Base-by-base conservation (phyloP, 2,113 vertebrate species). In the Pygoscelis antarcticus region DNA sequence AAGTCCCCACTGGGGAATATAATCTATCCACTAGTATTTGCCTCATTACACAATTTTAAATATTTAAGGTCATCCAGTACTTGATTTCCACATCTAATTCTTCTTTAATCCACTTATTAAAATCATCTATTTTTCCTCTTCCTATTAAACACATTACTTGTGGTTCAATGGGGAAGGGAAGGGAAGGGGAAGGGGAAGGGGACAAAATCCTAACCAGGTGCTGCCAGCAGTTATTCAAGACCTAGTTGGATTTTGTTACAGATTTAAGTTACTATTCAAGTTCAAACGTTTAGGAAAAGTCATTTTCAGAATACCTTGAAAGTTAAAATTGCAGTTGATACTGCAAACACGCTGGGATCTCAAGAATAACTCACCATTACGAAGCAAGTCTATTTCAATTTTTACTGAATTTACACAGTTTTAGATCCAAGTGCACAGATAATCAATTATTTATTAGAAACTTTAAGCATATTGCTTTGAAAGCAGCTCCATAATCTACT, bases 211-310 rank as follows among this genome's bases (percentile, higher is more conserved):
- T 83, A 95, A 78, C 70, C 27, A 79, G 91, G 82, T 85, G 95
- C 97, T 96, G 80, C 82, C 97, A 97, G 95, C 97, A 98, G 95
- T 83, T 95, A 72, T 65, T 89, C 66, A 92, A 96, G 76, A 95
- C 94, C 75, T 91, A 82, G 92, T 0, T 94, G 34, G 78, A 96
- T 85, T 84, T 74, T 87, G 40, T 65, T 81, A 95, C 77, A 85
- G 89, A 81, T 95, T 60, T 90, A 87, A 72, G 6, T 87, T 95
- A 81, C 57, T 92, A 74, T 30, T 78, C 78, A 88, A 76, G 68
- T 97, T 96, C 94, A 81, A 89, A 94, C 87, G 64, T 92, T 89
- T 57, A 84, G 68, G 80, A 71, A 88, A 80, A 96, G 54, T 83
- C 38, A 80, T 91, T 96, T 95, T 97, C 88, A 96, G 84, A 94